phyloP scores from a whole-genome alignment of 2,797 vertebrate genomes.

The Amniataba percoides region DNA sequence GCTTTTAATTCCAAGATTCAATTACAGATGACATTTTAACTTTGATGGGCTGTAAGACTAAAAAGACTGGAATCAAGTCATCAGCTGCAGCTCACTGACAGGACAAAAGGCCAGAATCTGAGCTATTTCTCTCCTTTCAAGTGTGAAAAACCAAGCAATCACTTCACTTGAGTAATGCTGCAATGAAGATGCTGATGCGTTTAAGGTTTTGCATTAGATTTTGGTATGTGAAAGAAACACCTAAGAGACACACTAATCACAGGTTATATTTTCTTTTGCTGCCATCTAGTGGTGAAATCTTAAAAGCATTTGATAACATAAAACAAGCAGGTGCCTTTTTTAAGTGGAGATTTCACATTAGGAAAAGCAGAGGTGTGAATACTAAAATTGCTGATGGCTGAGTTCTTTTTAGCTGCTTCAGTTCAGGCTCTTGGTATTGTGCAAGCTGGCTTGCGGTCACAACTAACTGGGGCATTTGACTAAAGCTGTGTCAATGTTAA shows the following conservation, averaged over 20 bases:
- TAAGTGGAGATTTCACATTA: neutral
- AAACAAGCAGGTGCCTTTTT: constrained; percentile 6
- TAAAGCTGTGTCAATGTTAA: neutral
- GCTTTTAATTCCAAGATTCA: constrained; percentile 16
- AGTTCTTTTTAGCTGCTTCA: neutral
- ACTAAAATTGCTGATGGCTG: neutral
- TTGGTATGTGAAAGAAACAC: neutral
- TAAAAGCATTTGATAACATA: constrained; percentile 2
- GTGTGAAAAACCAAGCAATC: neutral
- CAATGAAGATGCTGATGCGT: neutral
- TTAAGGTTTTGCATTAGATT: neutral
- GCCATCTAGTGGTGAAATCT: constrained; percentile 77
- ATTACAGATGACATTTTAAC: constrained; percentile 11
- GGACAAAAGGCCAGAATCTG: constrained; percentile 13
- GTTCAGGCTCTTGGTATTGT: neutral
- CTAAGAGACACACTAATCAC: neutral
- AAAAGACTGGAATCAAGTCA: constrained; percentile 34
- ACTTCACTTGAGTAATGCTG: neutral
- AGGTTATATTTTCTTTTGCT: constrained; percentile 52
- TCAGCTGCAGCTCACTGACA: neutral
- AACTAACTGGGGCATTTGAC: neutral
- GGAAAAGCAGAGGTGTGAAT: neutral
- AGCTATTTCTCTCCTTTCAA: constrained; percentile 6
- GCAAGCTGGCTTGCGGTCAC: neutral
- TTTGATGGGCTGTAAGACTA: constrained; percentile 17